Evolutionary conservation across 2,888 invertebrate species (phyloP), one percentile per base, ranked within the genome.

Genomic region (Drosophila conformis): DNA sequence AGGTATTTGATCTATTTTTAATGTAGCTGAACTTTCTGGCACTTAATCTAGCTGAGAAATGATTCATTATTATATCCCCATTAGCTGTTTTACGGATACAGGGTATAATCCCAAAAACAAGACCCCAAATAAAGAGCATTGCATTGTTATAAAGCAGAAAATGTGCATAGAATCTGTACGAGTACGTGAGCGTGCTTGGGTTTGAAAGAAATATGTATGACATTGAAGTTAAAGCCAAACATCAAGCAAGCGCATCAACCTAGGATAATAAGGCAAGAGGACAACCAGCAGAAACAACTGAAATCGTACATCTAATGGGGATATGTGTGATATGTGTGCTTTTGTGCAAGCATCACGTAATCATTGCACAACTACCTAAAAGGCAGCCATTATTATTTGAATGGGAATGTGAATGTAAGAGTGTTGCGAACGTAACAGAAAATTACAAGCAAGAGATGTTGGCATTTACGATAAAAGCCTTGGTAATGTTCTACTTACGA

Each of bases 371-470:
- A 90, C 85, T 86, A 78, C 78, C 73, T 78, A 86, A 86, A 86
- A 86, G 87, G 86, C 90, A 88, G 78, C 90, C 85, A 86, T 86
- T 86, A 90, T 86, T 86, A 86, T 86, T 90, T 90, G 89, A 86
- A 86, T 85, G 85, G 65, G 85, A 87, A 89, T 89, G 89, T 31
- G 88, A 79, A 84, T 83, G 77, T 48, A 63, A 66, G 78, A 84
- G 87, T 85, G 84, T 84, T 87, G 86, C 59, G 80, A 86, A 66
- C 78, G 83, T 80, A 90, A 90, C 83, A 85, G 83, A 90, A 90
- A 90, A 90, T 90, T 90, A 86, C 90, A 90, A 88, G 90, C 87
- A 74, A 74, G 83, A 88, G 83, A 90, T 86, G 90, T 83, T 86
- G 90, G 90, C 90, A 90, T 86, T 86, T 88, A 86, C 85, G 85